Evolutionary conservation across 1,140 invertebrate species (phyloP).

Genomic region (Tribolium castaneum): DNA sequence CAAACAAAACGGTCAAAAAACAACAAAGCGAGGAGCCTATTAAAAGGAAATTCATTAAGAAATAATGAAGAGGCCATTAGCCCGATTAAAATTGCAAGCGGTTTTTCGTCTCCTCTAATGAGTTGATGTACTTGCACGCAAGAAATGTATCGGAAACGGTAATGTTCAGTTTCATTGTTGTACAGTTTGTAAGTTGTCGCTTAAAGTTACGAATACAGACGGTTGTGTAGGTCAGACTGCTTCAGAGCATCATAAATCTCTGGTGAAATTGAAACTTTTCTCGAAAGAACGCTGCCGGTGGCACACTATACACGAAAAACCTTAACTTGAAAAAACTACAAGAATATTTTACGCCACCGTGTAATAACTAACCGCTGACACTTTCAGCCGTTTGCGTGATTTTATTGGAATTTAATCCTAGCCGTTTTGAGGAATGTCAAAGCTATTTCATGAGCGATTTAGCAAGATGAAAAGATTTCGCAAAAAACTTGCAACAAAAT

Average conservation of each 20-base stretch:
- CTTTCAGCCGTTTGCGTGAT: not conserved
- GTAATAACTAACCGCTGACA: conserved; percentile 22
- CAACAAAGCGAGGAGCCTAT: conserved; percentile 6
- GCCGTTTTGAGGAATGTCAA: not conserved
- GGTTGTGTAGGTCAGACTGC: conserved; percentile 24
- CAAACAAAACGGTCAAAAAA: not conserved
- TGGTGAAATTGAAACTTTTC: conserved; percentile 24
- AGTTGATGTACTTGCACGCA: not conserved
- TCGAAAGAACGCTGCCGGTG: conserved; percentile 20
- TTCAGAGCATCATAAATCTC: conserved; percentile 28
- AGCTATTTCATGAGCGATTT: not conserved
- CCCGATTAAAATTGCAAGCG: conserved; percentile 18
- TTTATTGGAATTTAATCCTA: conserved; percentile 6
- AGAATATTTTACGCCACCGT: conserved; percentile 2
- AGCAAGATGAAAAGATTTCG: not conserved
- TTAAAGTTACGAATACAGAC: conserved; percentile 30
- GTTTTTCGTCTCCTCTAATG: not conserved
- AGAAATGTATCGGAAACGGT: not conserved
- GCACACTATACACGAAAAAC: conserved; percentile 7
- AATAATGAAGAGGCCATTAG: conserved; percentile 27
- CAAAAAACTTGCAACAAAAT: not conserved
- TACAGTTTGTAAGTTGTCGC: conserved; percentile 19
- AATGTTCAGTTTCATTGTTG: not conserved
- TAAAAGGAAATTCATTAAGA: conserved; percentile 32
- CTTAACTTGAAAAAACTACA: conserved; percentile 14